Percentiles rank a stretch among this genome's conserved stretches.
These are phyloP conservation scores for Mnemiopsis leidyi DNA, from an alignment of 37 sponge, comb jelly and placozoan genomes.

Conservation along the genomic window DNA sequence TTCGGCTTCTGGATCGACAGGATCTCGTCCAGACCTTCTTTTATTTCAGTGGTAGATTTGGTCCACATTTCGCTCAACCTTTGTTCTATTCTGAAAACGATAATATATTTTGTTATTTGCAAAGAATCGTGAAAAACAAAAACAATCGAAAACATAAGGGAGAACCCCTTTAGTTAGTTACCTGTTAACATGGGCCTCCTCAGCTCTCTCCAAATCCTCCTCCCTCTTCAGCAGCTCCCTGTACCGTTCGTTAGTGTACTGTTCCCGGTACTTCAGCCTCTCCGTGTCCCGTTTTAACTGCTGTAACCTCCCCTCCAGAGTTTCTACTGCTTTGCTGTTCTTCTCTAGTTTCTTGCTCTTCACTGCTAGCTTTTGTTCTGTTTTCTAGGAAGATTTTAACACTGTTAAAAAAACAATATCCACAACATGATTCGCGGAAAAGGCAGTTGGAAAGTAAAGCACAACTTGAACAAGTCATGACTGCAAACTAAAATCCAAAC, in stretches of 20 bases:
- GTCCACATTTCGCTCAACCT: slow-evolving; percentile 28
- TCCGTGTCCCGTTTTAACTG: neutral
- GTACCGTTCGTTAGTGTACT: slow-evolving; percentile 15
- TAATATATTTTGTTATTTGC: no score
- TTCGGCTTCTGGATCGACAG: neutral
- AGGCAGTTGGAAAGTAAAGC: no score
- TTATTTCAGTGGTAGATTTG: slow-evolving; percentile 10
- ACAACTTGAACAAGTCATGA: no score
- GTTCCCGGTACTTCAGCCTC: slow-evolving; percentile 2
- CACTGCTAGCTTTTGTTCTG: neutral
- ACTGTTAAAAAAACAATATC: no score
- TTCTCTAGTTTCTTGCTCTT: slow-evolving; percentile 49
- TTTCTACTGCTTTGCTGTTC: slow-evolving; percentile 36
- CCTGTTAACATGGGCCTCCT: slow-evolving; percentile 49
- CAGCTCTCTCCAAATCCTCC: slow-evolving; percentile 35
- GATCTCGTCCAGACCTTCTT: slow-evolving; percentile 22
- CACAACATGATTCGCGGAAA: no score
- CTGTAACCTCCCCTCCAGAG: neutral
- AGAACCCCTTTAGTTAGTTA: no score
- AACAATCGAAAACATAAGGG: no score
- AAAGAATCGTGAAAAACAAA: no score
- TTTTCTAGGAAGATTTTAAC: neutral
- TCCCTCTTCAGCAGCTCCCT: slow-evolving; percentile 42
- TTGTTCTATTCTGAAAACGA: neutral
- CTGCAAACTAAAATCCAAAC: no score